phyloP scores from a whole-genome alignment of 2,888 invertebrate genomes.

The Halictus ligatus region DNA sequence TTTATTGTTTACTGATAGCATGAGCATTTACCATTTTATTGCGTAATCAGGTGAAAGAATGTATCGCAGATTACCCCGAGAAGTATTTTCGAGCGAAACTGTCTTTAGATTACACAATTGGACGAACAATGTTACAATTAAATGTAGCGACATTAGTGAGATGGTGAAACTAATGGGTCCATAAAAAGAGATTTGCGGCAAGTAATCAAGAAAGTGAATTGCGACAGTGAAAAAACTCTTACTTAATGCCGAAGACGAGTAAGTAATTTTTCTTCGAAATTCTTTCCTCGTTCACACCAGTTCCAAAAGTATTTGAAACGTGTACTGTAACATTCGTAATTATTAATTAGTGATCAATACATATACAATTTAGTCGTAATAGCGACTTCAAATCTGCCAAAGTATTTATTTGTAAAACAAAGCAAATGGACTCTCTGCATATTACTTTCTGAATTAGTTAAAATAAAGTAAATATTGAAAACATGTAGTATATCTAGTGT shows the following conservation, averaged over 20 bases:
- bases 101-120: not conserved
- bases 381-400: too few species aligned
- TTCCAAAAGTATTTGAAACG: not conserved
- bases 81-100: not conserved
- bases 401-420: too few species aligned
- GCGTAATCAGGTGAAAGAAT: not conserved
- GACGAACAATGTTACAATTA: not conserved
- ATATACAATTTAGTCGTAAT: too few species aligned
- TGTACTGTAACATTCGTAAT: not conserved
- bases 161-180: not conserved
- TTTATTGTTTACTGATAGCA: not conserved
- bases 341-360: too few species aligned
- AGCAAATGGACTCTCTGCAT: too few species aligned
- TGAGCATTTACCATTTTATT: not conserved
- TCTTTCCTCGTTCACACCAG: not conserved
- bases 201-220: not conserved
- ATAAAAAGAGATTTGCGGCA: not conserved
- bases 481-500: too few species aligned
- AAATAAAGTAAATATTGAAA: too few species aligned
- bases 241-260: not conserved
- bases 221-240: not conserved
- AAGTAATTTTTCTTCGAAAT: not conserved
- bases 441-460: too few species aligned
- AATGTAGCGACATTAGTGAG: not conserved
- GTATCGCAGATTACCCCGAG: not conserved